Percentiles rank a stretch among this genome's conserved stretches.
Conservation (phyloP, 2,797 vertebrate species). For the Thamnophis elegans region DNA sequence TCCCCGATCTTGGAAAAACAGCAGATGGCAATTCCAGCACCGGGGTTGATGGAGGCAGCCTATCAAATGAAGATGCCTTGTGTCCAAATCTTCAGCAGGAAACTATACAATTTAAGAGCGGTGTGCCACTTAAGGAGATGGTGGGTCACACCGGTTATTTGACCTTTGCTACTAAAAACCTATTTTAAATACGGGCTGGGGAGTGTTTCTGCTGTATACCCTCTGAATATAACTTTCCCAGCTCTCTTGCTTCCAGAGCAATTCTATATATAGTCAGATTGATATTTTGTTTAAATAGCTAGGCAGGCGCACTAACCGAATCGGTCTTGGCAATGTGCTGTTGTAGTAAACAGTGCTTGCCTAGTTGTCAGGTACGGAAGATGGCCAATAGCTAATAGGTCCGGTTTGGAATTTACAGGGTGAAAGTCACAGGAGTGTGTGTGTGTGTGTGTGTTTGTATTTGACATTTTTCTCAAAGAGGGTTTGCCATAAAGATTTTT, state of each 20-base stretch:
- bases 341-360: conserved; percentile 51
- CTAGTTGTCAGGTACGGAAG: conserved; percentile 48
- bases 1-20: conserved; percentile 85
- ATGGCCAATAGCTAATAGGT: conserved; percentile 42
- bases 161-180: conserved; percentile 92
- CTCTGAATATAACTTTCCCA: conserved; percentile 38
- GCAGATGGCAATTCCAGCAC: conserved; percentile 49
- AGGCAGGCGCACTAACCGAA: conserved; percentile 46
- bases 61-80: conserved; percentile 36
- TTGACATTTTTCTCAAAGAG: background rate
- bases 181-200: conserved; percentile 66
- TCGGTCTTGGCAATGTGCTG: conserved; percentile 52
- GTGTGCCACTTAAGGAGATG: conserved; percentile 82
- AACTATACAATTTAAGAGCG: conserved; percentile 79
- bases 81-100: conserved; percentile 54
- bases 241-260: conserved; percentile 53
- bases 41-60: conserved; percentile 44
- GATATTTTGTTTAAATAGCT: conserved; percentile 69
- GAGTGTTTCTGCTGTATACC: conserved; percentile 19
- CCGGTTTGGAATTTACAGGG: conserved; percentile 45
- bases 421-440: conserved; percentile 20
- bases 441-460: background rate
- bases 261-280: conserved; percentile 71
- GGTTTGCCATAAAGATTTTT: background rate
- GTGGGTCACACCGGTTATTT: conserved; percentile 96